Base-by-base conservation (phyloP, 1,140 invertebrate genomes). In the Eumaeus atala region DNA sequence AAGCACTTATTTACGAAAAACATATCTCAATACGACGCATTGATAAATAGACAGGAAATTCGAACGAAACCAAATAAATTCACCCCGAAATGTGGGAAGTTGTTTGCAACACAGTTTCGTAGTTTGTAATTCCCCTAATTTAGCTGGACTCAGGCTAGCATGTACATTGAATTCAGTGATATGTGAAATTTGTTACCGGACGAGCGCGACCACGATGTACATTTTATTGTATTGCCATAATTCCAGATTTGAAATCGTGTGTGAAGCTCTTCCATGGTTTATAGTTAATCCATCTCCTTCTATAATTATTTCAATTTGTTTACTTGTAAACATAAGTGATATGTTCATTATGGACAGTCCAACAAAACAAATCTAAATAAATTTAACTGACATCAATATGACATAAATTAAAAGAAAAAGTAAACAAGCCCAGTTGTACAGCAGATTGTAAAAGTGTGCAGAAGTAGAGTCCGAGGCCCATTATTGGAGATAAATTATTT, bases 141-240 rank as follows among this genome's bases (percentile, higher is more conserved):
- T 44, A 9, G 14, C 40, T 16, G 9, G 40, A 44, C 14, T 44
- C 40, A 44, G 16, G 40, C 40, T 44, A 44, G 40, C 40, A 14
- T 44, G 14, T 44, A 44, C 35, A 9, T 37, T n/a, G 35, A 9
- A n/a, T 16, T 17, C 40, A 44, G 16, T 44, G 40, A 44, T 16
- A 44, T 44, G 40, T 44, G 40, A 44, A 44, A 44, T 44, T 16
- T 44, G 16, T 44, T 12, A 44, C 40, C 40, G 40, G 40, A 44
- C 17, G 40, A 44, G 40, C 40, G 16, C 9, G 40, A 44, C 40
- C 40, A 14, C 14, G 17, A 44, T 44, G 14, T 44, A 44, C 12
- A 17, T 44, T 44, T 44, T 44, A 44, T 44, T 44, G 40, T 44
- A 16, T 44, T 14, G 40, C 12, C 40, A 44, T 44, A 44, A 44